Evolutionary conservation across 2,113 vertebrate genomes (phyloP).

Genomic region (Stegostoma tigrinum): DNA sequence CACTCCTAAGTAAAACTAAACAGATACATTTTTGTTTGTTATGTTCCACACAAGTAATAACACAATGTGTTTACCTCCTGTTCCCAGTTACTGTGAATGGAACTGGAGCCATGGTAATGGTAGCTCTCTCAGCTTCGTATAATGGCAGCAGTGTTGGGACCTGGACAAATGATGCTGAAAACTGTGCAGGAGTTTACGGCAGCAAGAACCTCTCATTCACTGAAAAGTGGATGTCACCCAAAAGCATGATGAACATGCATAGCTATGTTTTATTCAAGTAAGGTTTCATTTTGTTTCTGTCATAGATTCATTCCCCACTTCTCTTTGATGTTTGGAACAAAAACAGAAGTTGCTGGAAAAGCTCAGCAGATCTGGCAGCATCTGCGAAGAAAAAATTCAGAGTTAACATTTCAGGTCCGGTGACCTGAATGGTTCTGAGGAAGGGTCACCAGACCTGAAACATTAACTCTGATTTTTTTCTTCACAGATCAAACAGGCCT

Average conservation of each 20-base stretch:
- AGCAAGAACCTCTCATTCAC: fast-evolving
- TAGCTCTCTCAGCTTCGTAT: neutral
- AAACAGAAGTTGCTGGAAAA: too few relatives aligned
- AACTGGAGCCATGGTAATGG: fast-evolving
- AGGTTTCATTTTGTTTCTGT: neutral
- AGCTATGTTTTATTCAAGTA: neutral
- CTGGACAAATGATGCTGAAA: fast-evolving
- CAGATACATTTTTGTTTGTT: neutral
- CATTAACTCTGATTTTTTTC: too few relatives aligned
- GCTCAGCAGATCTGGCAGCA: too few relatives aligned
- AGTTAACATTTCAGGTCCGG: too few relatives aligned
- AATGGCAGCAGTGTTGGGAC: neutral
- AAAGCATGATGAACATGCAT: neutral
- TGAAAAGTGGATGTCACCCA: neutral
- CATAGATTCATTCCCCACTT: neutral
- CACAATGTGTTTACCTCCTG: neutral
- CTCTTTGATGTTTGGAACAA: neutral
- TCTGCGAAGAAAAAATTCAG: too few relatives aligned
- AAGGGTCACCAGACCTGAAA: too few relatives aligned
- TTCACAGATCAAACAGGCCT: too few relatives aligned
- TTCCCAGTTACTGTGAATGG: neutral
- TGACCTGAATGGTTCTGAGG: too few relatives aligned
- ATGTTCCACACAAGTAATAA: neutral
- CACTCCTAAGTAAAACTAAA: neutral
- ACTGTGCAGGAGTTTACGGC: neutral